phyloP scores from a whole-genome alignment of 2,888 invertebrate species.

The Orthosia cruda region DNA sequence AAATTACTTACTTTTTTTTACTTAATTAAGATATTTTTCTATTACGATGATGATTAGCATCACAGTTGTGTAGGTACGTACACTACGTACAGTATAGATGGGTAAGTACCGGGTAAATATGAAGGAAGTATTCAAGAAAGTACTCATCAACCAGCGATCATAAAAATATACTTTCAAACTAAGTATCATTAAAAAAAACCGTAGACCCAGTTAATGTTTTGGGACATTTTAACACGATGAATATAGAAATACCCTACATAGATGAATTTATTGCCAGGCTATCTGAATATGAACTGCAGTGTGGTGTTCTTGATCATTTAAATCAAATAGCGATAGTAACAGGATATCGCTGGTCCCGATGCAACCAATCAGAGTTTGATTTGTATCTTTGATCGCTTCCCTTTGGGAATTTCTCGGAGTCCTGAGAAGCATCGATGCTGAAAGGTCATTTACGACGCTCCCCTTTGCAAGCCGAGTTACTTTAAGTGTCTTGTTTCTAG shows the following conservation, averaged over 20 bases:
- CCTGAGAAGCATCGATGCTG: constrained; percentile 15
- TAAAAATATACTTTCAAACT: too few relatives aligned
- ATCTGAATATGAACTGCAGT: constrained; percentile 5
- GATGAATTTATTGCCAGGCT: not conserved
- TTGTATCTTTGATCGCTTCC: constrained; percentile 60
- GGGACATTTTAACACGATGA: too few relatives aligned
- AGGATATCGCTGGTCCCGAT: constrained; percentile 74
- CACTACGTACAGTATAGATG: too few relatives aligned
- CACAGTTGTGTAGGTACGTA: too few relatives aligned
- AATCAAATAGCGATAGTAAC: constrained; percentile 65
- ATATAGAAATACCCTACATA: too few relatives aligned
- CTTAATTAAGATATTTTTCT: too few relatives aligned
- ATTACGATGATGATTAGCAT: too few relatives aligned
- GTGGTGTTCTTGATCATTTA: constrained; percentile 35
- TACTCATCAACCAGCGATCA: too few relatives aligned
- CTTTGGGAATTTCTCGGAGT: constrained; percentile 50
- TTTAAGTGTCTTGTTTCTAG: constrained; percentile 40
- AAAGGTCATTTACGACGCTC: constrained; percentile 24
- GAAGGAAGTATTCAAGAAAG: too few relatives aligned
- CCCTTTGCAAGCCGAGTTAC: constrained; percentile 16
- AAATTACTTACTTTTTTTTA: constrained; percentile 10
- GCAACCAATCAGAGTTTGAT: constrained; percentile 81
- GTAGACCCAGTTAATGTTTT: too few relatives aligned
- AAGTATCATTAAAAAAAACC: too few relatives aligned
- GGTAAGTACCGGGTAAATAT: too few relatives aligned